Conservation (phyloP, 2,113 vertebrate species). For the Crypturellus undulatus region DNA sequence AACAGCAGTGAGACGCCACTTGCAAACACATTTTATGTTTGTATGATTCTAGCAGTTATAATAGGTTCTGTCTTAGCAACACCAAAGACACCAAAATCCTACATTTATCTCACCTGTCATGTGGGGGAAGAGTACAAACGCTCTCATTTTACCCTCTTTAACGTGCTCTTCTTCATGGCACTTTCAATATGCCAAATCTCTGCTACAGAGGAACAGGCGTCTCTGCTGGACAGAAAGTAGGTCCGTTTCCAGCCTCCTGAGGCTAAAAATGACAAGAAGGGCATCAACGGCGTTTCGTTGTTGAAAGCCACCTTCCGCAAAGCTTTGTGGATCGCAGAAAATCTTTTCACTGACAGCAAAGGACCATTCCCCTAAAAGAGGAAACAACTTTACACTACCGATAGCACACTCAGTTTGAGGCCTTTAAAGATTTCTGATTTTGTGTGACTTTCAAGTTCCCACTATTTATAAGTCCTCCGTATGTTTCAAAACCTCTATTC, state of each 20-base stretch:
- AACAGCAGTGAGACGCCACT: background rate
- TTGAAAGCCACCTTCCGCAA: background rate
- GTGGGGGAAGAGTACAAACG: background rate
- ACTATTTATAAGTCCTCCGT: background rate
- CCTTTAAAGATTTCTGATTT: background rate
- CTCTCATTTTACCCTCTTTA: background rate
- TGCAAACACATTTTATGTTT: constrained; percentile 4
- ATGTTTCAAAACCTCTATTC: background rate
- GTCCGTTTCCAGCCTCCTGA: background rate
- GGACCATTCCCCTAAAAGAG: background rate
- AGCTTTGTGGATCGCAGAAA: background rate
- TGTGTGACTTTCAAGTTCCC: background rate
- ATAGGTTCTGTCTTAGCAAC: background rate
- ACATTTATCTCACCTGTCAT: background rate
- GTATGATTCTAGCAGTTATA: background rate
- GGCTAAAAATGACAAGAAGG: background rate
- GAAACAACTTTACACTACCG: background rate
- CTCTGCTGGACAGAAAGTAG: background rate
- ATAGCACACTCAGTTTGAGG: background rate
- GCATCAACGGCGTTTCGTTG: background rate
- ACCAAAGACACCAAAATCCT: background rate
- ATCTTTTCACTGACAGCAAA: background rate
- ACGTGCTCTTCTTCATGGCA: background rate
- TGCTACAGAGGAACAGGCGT: background rate
- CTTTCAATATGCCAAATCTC: background rate